These are phyloP conservation scores for Acrocephalus scirpaceus DNA, from an alignment of 2,797 vertebrate species.

Conservation along the genomic window DNA sequence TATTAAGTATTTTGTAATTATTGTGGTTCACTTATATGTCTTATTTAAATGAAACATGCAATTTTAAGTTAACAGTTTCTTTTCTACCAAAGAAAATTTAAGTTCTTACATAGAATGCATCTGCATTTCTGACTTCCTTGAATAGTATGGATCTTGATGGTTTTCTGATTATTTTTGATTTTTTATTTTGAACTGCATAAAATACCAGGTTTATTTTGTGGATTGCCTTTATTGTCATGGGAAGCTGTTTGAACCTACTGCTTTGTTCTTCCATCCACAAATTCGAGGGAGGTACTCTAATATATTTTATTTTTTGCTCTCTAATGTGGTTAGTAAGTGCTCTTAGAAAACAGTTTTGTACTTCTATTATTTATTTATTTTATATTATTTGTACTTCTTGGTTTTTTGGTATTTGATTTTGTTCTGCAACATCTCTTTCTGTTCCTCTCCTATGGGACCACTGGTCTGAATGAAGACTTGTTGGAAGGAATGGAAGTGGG, in stretches of 20 bases:
- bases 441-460: neutral
- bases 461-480: neutral
- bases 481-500: neutral
- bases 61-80: neutral
- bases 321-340: neutral
- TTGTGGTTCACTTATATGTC: neutral
- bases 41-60: neutral
- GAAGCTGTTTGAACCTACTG: neutral
- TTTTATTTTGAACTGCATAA: neutral
- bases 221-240: neutral
- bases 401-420: neutral
- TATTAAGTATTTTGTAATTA: neutral
- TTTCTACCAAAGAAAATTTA: neutral
- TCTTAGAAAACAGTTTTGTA: neutral
- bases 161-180: neutral
- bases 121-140: neutral
- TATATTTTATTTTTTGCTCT: neutral
- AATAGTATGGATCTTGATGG: neutral
- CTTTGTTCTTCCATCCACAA: neutral
- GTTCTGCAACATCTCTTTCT: neutral
- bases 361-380: neutral
- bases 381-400: neutral
- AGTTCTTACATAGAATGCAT: neutral
- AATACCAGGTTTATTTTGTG: neutral
- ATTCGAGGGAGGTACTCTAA: neutral